These are phyloP conservation scores for Vandiemenella viatica DNA, from an alignment of 2,888 invertebrate genomes.

Conservation along the genomic window DNA sequence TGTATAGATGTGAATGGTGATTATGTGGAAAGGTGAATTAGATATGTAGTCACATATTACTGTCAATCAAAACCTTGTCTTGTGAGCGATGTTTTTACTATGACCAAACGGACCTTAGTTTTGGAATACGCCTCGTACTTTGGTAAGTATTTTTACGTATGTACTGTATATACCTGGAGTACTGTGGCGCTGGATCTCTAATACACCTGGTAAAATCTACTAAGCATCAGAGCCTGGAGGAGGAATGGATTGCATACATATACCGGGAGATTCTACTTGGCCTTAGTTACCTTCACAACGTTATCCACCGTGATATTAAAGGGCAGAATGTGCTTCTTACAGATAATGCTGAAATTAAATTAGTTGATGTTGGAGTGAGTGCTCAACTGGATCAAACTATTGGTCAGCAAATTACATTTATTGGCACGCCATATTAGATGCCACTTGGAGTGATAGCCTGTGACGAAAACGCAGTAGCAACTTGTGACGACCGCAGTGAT, in stretches of 20 bases:
- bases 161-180: too few species aligned
- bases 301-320: slow-evolving; percentile 98
- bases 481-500: slow-evolving; percentile 94
- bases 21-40: too few species aligned
- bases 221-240: slow-evolving; percentile 93
- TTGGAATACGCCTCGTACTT: too few species aligned
- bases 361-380: slow-evolving; percentile 98
- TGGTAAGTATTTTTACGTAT: too few species aligned
- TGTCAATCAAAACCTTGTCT: too few species aligned
- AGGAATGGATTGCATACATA: slow-evolving; percentile 99
- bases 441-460: slow-evolving; percentile 99
- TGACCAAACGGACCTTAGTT: too few species aligned
- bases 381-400: slow-evolving; percentile 98
- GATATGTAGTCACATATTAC: too few species aligned
- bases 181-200: too few species aligned
- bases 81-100: too few species aligned
- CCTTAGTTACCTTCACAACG: slow-evolving; percentile 95
- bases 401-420: slow-evolving; percentile 96
- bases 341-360: too few species aligned
- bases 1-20: too few species aligned
- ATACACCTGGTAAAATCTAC: too few species aligned
- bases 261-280: slow-evolving; percentile 92
- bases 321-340: slow-evolving; percentile 98
- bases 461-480: slow-evolving; percentile 98
- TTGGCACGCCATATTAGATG: slow-evolving; percentile 98